Conservation (phyloP, 2,797 vertebrate genomes). For the Neostethus bicornis region DNA sequence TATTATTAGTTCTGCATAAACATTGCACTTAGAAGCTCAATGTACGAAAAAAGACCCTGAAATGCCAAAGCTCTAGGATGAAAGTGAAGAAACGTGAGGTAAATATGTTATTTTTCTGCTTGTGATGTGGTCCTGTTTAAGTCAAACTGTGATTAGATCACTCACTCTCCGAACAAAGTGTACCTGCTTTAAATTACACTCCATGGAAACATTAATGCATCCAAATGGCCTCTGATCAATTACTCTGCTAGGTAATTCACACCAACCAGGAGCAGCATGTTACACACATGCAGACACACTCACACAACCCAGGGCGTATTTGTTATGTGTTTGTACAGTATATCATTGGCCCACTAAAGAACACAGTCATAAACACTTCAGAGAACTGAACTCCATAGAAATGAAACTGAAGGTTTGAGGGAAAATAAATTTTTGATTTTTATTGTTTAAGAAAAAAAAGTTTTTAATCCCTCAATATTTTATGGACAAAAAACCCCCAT, state of each 20-base stretch:
- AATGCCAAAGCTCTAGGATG: not conserved
- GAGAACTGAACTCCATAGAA: not conserved
- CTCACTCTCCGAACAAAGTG: conserved; percentile 54
- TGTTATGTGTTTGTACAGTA: conserved; percentile 33
- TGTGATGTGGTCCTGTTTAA: conserved; percentile 15
- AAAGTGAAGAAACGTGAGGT: conserved; percentile 15
- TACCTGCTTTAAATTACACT: conserved; percentile 59
- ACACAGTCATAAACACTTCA: not conserved
- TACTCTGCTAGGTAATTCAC: conserved; percentile 62
- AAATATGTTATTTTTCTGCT: conserved; percentile 24
- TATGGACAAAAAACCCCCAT: no score
- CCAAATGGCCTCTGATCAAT: conserved; percentile 69
- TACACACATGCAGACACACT: conserved; percentile 47
- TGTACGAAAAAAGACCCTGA: not conserved
- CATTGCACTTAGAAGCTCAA: not conserved
- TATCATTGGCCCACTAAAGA: conserved; percentile 40
- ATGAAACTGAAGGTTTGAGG: no score
- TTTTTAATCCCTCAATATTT: no score
- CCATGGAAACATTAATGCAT: conserved; percentile 65
- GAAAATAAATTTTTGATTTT: no score
- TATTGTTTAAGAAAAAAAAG: not conserved
- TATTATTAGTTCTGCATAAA: no score
- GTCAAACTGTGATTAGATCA: conserved; percentile 58
- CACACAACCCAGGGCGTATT: conserved; percentile 41
- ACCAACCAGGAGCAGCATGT: conserved; percentile 45